A percentile compares a stretch with the other conserved stretches of the same genome.
phyloP scores from a whole-genome alignment of 2,797 vertebrate species.

The Semotilus atromaculatus region DNA sequence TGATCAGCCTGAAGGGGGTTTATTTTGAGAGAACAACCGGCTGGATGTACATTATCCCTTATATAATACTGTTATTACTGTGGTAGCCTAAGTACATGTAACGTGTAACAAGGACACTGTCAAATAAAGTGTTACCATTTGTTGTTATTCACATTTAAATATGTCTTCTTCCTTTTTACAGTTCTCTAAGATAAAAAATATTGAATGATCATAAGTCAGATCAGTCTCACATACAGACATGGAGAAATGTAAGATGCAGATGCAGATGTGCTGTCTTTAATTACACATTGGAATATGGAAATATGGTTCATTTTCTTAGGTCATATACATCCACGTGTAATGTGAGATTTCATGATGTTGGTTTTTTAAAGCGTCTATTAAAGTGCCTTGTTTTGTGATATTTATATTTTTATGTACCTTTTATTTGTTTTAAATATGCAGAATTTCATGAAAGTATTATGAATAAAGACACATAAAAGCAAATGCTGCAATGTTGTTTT shows the following conservation, averaged over 20 bases:
- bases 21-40: too few relatives aligned
- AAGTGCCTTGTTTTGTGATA: background rate
- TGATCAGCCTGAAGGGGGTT: too few relatives aligned
- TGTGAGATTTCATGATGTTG: background rate
- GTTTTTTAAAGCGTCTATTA: background rate
- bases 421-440: background rate
- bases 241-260: background rate
- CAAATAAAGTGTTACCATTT: too few relatives aligned
- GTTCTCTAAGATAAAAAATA: background rate
- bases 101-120: too few relatives aligned
- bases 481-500: background rate
- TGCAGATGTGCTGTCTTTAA: background rate
- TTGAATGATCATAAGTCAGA: background rate
- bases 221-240: background rate
- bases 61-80: too few relatives aligned
- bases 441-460: background rate
- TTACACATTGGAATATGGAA: background rate
- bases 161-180: background rate
- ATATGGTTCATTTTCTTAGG: background rate
- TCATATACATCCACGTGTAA: background rate
- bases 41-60: too few relatives aligned
- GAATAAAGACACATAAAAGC: constrained; percentile 6
- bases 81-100: too few relatives aligned
- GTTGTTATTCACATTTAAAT: background rate
- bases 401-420: background rate